phyloP scores from a whole-genome alignment of 2,888 invertebrate genomes.

The Sminthurides aquaticus region DNA sequence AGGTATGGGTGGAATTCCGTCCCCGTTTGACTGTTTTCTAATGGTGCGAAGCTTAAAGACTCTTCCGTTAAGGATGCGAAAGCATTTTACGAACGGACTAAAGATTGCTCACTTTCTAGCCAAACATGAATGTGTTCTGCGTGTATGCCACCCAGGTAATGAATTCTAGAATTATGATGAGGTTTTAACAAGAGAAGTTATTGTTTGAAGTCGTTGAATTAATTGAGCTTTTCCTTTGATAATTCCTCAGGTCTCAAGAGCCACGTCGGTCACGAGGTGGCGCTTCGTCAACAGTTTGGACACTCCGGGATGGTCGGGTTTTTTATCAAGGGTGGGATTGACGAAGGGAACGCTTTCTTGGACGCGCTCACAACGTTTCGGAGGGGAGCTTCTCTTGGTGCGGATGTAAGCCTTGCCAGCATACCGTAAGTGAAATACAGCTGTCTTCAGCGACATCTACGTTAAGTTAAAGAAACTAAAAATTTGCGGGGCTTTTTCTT shows the following conservation, averaged over 20 bases:
- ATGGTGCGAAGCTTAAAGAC: conserved; percentile 92
- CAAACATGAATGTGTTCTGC: conserved; percentile 66
- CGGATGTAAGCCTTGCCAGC: conserved; percentile 88
- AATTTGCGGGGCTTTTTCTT: background rate
- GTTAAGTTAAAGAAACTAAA: background rate
- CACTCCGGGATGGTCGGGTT: conserved; percentile 90
- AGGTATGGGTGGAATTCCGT: conserved; percentile 88
- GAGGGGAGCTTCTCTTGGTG: conserved; percentile 89
- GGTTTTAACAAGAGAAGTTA: background rate
- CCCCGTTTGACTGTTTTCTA: conserved; percentile 91
- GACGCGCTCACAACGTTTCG: conserved; percentile 67
- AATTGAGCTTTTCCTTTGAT: background rate
- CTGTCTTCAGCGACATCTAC: background rate
- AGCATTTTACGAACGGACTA: conserved; percentile 72
- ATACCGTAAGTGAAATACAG: conserved; percentile 30
- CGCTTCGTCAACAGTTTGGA: conserved; percentile 71
- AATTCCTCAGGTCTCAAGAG: conserved; percentile 60
- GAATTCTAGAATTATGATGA: too few relatives aligned
- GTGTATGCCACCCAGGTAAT: conserved; percentile 74
- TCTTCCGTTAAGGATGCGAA: conserved; percentile 80
- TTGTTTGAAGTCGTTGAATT: background rate
- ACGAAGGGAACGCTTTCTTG: conserved; percentile 63
- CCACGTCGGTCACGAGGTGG: conserved; percentile 77
- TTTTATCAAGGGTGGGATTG: conserved; percentile 68
- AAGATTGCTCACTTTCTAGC: conserved; percentile 74